Evolutionary conservation across 2,888 invertebrate genomes (phyloP).

Genomic region (Ophion ellenae): DNA sequence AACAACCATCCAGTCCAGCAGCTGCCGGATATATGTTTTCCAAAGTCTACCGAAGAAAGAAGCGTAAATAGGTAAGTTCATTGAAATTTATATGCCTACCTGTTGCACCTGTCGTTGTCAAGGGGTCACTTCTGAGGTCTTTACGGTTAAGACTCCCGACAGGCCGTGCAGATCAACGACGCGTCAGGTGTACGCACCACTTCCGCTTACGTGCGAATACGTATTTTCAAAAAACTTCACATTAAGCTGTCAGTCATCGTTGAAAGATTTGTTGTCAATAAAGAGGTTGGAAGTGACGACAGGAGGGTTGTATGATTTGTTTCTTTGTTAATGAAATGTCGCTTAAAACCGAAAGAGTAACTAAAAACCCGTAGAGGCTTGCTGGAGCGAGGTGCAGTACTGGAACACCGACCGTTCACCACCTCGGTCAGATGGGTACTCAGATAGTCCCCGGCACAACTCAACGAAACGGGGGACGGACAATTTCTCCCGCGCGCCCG

Average conservation of each 20-base stretch:
- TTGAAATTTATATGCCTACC: neutral
- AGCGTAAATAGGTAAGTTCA: neutral
- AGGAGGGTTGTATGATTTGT: neutral
- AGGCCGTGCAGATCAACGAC: neutral
- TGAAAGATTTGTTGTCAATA: neutral
- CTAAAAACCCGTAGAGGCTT: neutral
- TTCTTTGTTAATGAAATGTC: neutral
- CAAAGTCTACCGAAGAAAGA: neutral
- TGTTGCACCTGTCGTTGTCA: slow-evolving; percentile 19
- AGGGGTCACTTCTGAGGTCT: neutral
- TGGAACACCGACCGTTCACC: slow-evolving; percentile 65
- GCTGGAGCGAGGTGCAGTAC: slow-evolving; percentile 41
- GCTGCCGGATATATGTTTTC: no score
- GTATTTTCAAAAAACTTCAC: neutral
- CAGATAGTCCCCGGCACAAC: slow-evolving; percentile 66
- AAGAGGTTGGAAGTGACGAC: neutral
- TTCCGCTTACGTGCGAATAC: neutral
- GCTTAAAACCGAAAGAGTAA: neutral
- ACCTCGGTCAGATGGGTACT: slow-evolving; percentile 70
- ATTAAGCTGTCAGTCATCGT: neutral
- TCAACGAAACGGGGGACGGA: slow-evolving; percentile 66
- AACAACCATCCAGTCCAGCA: neutral
- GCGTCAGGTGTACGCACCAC: slow-evolving; percentile 7
- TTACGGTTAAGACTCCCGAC: neutral
- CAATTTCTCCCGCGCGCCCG: slow-evolving; percentile 71